phyloP scores from a whole-genome alignment of 2,113 vertebrate genomes.

The Cheirogaleus medius region DNA sequence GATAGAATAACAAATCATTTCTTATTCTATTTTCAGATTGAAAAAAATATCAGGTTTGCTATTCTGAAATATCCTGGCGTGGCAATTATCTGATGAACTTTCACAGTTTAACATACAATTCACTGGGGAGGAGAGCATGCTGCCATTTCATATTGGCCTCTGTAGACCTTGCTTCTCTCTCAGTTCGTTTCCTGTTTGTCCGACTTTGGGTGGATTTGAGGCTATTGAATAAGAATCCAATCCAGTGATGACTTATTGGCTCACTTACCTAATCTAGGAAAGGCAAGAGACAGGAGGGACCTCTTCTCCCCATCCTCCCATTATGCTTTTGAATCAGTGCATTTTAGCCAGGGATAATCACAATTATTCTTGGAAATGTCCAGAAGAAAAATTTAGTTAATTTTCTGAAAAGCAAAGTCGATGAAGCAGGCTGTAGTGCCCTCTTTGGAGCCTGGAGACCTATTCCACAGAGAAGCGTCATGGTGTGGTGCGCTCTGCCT shows the following conservation, averaged over 20 bases:
- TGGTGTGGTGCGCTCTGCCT: fast-evolving
- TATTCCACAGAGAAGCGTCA: background rate
- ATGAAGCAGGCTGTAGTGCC: too few relatives aligned
- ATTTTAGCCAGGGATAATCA: background rate
- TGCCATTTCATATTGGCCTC: background rate
- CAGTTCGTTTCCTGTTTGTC: background rate
- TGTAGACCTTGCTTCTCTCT: background rate
- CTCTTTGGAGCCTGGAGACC: background rate
- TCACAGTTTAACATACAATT: background rate
- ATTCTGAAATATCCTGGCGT: background rate
- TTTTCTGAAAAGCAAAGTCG: background rate
- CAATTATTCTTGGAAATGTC: background rate
- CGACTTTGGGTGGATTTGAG: background rate
- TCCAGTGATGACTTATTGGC: background rate
- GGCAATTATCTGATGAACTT: too few relatives aligned
- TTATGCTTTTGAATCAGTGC: background rate
- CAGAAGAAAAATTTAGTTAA: background rate
- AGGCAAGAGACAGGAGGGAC: background rate
- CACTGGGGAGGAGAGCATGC: fast-evolving
- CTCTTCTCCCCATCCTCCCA: fast-evolving
- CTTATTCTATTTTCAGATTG: background rate
- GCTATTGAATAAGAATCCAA: background rate
- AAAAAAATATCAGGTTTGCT: background rate
- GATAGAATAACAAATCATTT: background rate
- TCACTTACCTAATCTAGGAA: background rate